These are phyloP conservation scores for Halocaridina rubra DNA, from an alignment of 2,888 invertebrate species.

Conservation along the genomic window DNA sequence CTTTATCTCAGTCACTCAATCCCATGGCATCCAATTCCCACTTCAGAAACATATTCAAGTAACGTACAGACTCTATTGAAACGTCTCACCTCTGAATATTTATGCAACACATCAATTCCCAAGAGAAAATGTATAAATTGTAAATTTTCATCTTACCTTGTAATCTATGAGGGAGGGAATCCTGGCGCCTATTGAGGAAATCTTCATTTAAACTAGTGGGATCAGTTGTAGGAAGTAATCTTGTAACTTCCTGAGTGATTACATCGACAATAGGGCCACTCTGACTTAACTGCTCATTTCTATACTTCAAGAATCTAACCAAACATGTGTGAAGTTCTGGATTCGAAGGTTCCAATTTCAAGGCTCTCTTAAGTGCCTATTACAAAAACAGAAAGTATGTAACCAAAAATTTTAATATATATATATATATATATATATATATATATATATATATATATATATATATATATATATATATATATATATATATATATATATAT, in stretches of 20 bases:
- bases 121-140: not conserved
- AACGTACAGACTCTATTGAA: too few relatives aligned
- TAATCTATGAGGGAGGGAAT: slow-evolving; percentile 81
- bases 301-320: slow-evolving; percentile 77
- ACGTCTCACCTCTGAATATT: too few relatives aligned
- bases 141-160: slow-evolving; percentile 73
- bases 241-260: slow-evolving; percentile 68
- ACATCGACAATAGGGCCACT: slow-evolving; percentile 65
- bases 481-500: too few relatives aligned
- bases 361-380: slow-evolving; percentile 92
- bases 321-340: slow-evolving; percentile 89
- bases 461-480: too few relatives aligned
- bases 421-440: too few relatives aligned
- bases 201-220: slow-evolving; percentile 77
- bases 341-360: slow-evolving; percentile 78
- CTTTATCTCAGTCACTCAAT: too few relatives aligned
- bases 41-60: too few relatives aligned
- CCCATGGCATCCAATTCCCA: too few relatives aligned
- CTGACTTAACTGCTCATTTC: slow-evolving; percentile 67
- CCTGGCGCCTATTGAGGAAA: slow-evolving; percentile 74
- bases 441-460: too few relatives aligned
- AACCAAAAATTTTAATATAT: not conserved
- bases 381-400: slow-evolving; percentile 75
- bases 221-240: slow-evolving; percentile 73
- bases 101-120: too few relatives aligned